These are phyloP conservation scores for Drosophila buzzatii DNA, from an alignment of 2,888 invertebrate species.

Conservation along the genomic window DNA sequence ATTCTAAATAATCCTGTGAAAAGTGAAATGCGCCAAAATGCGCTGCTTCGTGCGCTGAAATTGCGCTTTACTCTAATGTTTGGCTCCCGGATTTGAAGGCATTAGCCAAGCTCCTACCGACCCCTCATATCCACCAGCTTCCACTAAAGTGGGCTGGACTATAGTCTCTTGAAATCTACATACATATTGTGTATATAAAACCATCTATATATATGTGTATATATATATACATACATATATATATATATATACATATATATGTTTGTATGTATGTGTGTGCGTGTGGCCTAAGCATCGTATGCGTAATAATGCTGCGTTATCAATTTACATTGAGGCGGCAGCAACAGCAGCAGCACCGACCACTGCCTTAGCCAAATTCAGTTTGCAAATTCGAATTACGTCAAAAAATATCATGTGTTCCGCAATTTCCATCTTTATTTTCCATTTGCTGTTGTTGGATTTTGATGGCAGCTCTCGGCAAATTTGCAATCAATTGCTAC, in stretches of 20 bases:
- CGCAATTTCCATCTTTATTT: slow-evolving; percentile 77
- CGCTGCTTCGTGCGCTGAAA: slow-evolving; percentile 49
- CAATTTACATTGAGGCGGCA: slow-evolving; percentile 59
- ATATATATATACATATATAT: background rate
- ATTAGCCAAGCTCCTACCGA: slow-evolving; percentile 39
- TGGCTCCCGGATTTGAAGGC: slow-evolving; percentile 61
- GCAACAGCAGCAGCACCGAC: slow-evolving; percentile 10
- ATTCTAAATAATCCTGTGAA: slow-evolving; percentile 79
- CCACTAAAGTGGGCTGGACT: slow-evolving; percentile 48
- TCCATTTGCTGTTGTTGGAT: slow-evolving; percentile 41
- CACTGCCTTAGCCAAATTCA: slow-evolving; percentile 55
- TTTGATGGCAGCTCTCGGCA: slow-evolving; percentile 65
- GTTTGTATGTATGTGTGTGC: slow-evolving; percentile 9
- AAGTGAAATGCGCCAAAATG: slow-evolving; percentile 80
- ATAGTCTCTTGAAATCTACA: slow-evolving; percentile 25
- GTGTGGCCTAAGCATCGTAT: slow-evolving; percentile 30
- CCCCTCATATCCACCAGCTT: background rate
- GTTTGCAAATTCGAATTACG: slow-evolving; percentile 78
- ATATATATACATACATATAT: too few species aligned
- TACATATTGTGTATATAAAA: slow-evolving; percentile 11
- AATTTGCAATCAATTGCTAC: slow-evolving; percentile 81
- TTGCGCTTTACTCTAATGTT: slow-evolving; percentile 65
- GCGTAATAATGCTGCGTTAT: slow-evolving; percentile 70
- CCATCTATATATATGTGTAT: background rate
- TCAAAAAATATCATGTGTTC: slow-evolving; percentile 80